Conservation (phyloP, 1,140 invertebrate genomes). For the Bombus haemorrhoidalis region DNA sequence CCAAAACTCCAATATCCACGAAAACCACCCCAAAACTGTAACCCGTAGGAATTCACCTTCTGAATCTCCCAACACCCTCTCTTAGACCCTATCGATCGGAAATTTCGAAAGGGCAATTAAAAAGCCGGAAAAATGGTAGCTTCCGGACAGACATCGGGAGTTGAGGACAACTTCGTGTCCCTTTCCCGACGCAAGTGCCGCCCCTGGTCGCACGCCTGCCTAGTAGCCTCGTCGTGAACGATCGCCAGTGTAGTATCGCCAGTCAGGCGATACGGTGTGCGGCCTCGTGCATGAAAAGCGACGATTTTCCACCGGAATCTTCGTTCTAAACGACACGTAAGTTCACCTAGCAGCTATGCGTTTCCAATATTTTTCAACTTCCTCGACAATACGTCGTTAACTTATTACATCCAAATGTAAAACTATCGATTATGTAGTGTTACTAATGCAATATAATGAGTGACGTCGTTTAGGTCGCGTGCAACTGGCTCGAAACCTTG, state of each 20-base stretch:
- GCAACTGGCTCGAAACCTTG: neutral
- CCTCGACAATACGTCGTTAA: neutral
- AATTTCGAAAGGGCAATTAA: neutral
- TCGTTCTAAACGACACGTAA: conserved; percentile 50
- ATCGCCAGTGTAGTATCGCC: conserved; percentile 64
- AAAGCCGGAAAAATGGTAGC: neutral
- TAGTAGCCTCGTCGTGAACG: conserved; percentile 57
- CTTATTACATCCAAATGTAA: no score
- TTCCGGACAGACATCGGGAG: neutral
- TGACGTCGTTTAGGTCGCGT: neutral
- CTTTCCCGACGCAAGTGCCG: conserved; percentile 16
- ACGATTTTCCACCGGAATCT: conserved; percentile 18
- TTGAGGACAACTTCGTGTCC: conserved; percentile 9
- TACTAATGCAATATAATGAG: neutral
- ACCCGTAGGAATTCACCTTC: neutral
- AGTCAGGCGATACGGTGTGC: conserved; percentile 50
- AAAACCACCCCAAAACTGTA: neutral
- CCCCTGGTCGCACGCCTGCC: conserved; percentile 55
- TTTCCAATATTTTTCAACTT: no score
- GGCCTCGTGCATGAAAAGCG: neutral
- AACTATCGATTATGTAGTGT: no score
- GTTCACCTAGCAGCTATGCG: neutral
- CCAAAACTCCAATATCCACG: neutral
- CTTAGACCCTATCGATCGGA: neutral
- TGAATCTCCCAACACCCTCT: neutral